phyloP scores from a whole-genome alignment of 2,113 vertebrate species.

The Peromyscus leucopus region DNA sequence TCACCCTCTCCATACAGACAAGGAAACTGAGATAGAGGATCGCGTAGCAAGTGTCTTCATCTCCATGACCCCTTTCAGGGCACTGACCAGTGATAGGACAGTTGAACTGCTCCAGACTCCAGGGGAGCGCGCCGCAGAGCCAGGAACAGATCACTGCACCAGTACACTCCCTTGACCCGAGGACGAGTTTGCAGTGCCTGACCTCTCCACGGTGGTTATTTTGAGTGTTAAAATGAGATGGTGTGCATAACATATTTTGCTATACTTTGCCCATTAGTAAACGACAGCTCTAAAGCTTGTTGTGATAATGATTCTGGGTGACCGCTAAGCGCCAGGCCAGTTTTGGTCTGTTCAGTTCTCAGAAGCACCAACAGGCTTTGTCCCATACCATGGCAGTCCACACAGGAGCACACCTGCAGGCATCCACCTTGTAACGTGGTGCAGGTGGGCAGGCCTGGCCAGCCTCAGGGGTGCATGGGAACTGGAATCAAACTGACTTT shows the following conservation, averaged over 20 bases:
- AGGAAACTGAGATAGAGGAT: slow-evolving; percentile 14
- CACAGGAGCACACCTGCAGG: background rate
- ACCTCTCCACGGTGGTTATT: background rate
- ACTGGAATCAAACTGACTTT: background rate
- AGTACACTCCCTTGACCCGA: background rate
- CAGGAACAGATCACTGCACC: background rate
- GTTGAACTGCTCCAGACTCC: background rate
- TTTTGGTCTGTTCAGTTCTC: background rate
- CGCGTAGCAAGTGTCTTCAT: background rate
- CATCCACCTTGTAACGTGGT: background rate
- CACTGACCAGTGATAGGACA: background rate
- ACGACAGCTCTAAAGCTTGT: background rate
- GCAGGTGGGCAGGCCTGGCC: background rate
- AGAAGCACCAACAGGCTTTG: background rate
- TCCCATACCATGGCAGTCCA: background rate
- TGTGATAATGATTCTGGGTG: background rate
- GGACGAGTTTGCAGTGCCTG: background rate
- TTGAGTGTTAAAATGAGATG: background rate
- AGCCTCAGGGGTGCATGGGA: background rate
- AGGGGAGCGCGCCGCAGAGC: background rate
- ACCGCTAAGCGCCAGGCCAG: background rate
- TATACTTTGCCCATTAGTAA: background rate
- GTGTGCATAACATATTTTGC: background rate
- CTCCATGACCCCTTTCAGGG: background rate
- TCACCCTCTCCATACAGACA: background rate